These are phyloP conservation scores for Agrenia bidenticulata DNA, from an alignment of 2,888 invertebrate genomes.

Conservation along the genomic window DNA sequence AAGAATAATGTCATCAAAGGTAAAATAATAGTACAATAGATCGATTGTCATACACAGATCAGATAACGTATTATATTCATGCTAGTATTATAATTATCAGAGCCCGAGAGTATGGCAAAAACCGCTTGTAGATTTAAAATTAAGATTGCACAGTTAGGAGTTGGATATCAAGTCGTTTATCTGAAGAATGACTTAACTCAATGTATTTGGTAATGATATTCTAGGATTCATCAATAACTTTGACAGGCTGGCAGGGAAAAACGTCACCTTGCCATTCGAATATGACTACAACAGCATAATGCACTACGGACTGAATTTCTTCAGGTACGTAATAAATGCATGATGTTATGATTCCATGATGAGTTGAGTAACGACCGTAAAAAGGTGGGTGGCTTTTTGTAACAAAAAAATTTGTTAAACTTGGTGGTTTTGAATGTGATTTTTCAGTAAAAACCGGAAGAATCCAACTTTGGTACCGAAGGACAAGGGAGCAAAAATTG, in stretches of 20 bases:
- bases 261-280: constrained; percentile 67
- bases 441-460: constrained; percentile 61
- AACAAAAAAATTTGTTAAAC: no score
- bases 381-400: no score
- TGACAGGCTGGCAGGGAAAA: constrained; percentile 65
- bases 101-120: no score
- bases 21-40: constrained; percentile 51
- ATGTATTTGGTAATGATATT: no score
- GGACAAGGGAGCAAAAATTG: constrained; percentile 59
- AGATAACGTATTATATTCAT: no score
- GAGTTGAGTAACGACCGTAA: not conserved
- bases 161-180: no score
- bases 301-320: constrained; percentile 72
- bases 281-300: constrained; percentile 78
- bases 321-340: constrained; percentile 56
- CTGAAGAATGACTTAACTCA: no score
- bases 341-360: not conserved
- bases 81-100: no score
- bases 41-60: no score
- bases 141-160: no score
- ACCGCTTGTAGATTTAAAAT: no score
- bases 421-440: constrained; percentile 8
- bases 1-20: constrained; percentile 68
- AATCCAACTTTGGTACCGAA: constrained; percentile 66
- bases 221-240: constrained; percentile 66